phyloP scores from a whole-genome alignment of 1,140 invertebrate species.

The Achroia grisella region DNA sequence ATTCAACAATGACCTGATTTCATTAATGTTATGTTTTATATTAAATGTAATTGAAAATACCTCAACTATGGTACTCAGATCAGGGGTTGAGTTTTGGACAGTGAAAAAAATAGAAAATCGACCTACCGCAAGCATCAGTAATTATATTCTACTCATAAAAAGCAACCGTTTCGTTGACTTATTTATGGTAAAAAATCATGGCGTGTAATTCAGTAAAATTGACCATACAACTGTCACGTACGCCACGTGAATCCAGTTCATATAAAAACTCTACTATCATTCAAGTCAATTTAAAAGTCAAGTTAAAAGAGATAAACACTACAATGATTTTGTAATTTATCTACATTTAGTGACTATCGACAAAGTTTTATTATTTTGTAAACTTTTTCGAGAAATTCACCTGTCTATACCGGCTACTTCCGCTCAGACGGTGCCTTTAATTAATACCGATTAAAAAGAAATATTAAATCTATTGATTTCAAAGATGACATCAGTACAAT shows the following conservation, averaged over 20 bases:
- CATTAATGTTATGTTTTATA: slow-evolving; percentile 33
- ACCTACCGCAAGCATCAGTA: slow-evolving; percentile 54
- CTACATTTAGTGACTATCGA: background rate
- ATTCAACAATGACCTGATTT: slow-evolving; percentile 27
- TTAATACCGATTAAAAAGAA: too few relatives aligned
- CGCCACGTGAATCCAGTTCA: slow-evolving; percentile 19
- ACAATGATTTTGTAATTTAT: too few relatives aligned
- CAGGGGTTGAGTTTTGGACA: too few relatives aligned
- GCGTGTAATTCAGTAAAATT: slow-evolving; percentile 49
- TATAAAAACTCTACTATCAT: slow-evolving; percentile 6
- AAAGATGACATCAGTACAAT: too few relatives aligned
- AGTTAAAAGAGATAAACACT: background rate
- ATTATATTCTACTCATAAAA: slow-evolving; percentile 29
- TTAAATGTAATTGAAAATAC: slow-evolving; percentile 23
- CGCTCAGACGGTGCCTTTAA: too few relatives aligned
- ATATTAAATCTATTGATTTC: too few relatives aligned
- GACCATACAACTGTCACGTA: slow-evolving; percentile 52
- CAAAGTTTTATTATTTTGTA: background rate
- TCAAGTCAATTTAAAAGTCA: slow-evolving; percentile 15
- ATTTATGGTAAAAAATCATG: slow-evolving; percentile 28
- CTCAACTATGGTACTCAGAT: background rate
- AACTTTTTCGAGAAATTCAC: background rate
- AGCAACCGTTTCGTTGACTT: slow-evolving; percentile 10
- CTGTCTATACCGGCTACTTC: too few relatives aligned
- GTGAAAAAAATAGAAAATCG: slow-evolving; percentile 13